Evolutionary conservation across 2,113 vertebrate genomes (phyloP).

Genomic region (Xenopus tropicalis): UCB_Xtro_10.0 CM004447.2:121594001-121594500

Average conservation of each 20-base stretch:
- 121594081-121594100: constrained; percentile 70
- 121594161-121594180: constrained; percentile 66
- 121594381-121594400: no score
- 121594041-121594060: constrained; percentile 67
- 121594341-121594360: not conserved
- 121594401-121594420: no score
- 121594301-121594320: constrained; percentile 47
- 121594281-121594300: constrained; percentile 6
- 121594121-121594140: constrained; percentile 73
- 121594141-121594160: constrained; percentile 70
- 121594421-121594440: no score
- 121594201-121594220: constrained; percentile 66
- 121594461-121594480: no score
- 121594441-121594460: no score
- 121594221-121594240: constrained; percentile 58
- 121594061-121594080: constrained; percentile 64
- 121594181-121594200: constrained; percentile 68
- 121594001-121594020: constrained; percentile 73
- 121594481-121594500: no score
- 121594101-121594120: constrained; percentile 70
- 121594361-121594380: no score
- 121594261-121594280: constrained; percentile 35
- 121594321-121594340: constrained; percentile 28
- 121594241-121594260: constrained; percentile 55
- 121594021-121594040: constrained; percentile 61